These are phyloP conservation scores for Branchinecta sandiegonensis DNA, from an alignment of 2,888 invertebrate species.

Conservation along the genomic window DNA sequence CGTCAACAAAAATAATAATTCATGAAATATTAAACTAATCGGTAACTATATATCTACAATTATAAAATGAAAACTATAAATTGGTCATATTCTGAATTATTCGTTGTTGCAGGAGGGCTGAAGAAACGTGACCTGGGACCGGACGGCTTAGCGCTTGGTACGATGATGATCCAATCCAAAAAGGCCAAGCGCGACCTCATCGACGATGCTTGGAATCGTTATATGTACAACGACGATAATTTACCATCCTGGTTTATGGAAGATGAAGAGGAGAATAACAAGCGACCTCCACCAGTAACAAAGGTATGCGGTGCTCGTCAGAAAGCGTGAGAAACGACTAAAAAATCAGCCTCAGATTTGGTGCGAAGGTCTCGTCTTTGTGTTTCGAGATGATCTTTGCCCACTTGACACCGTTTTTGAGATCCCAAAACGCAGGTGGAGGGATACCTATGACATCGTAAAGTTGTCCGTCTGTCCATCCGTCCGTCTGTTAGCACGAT, in stretches of 20 bases:
- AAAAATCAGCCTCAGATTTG: not conserved
- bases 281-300: constrained; percentile 64
- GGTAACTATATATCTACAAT: too few relatives aligned
- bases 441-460: too few relatives aligned
- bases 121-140: constrained; percentile 59
- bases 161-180: constrained; percentile 74
- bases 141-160: constrained; percentile 80
- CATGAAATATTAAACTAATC: too few relatives aligned
- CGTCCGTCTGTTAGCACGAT: too few relatives aligned
- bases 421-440: too few relatives aligned
- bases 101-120: constrained; percentile 24
- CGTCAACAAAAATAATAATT: too few relatives aligned
- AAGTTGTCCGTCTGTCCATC: too few relatives aligned
- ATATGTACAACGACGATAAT: constrained; percentile 74
- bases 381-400: not conserved
- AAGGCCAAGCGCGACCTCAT: constrained; percentile 77
- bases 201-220: constrained; percentile 85
- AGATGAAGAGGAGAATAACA: constrained; percentile 84
- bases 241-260: constrained; percentile 91
- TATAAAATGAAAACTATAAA: too few relatives aligned
- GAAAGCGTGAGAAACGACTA: too few relatives aligned
- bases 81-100: not conserved
- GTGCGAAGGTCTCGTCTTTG: constrained; percentile 5
- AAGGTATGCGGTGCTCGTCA: constrained; percentile 40
- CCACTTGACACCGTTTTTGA: not conserved